Evolutionary conservation across 2,113 vertebrate genomes (phyloP).

Genomic region (Hypocryptadius cinnamomeus): DNA sequence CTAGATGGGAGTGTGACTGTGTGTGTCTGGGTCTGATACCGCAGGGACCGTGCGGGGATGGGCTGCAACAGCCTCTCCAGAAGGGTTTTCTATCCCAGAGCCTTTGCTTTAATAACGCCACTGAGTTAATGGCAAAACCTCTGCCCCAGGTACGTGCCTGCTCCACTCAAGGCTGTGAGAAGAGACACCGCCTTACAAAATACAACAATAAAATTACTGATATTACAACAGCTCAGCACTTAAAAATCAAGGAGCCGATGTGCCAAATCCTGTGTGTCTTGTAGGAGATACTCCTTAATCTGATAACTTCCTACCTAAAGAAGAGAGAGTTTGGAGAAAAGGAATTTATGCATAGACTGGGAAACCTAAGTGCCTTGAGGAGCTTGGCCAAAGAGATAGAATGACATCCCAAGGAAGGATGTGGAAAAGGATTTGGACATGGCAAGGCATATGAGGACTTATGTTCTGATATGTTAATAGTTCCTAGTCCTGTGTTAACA

Average conservation of each 20-base stretch:
- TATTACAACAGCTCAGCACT: not conserved
- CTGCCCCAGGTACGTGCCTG: not conserved
- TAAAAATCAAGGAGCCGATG: not conserved
- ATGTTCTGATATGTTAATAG: not conserved
- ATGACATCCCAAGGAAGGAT: not conserved
- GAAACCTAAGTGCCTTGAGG: not conserved
- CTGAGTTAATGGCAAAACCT: not conserved
- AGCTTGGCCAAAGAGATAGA: not conserved
- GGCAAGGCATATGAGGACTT: not conserved
- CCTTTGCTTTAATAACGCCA: not conserved
- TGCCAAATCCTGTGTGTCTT: not conserved
- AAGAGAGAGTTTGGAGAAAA: not conserved
- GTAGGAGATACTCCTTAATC: not conserved
- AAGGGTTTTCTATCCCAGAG: not conserved
- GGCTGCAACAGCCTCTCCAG: not conserved
- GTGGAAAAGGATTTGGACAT: not conserved
- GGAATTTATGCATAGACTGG: not conserved
- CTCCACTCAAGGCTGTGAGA: not conserved
- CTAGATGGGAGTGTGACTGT: conserved; percentile 46
- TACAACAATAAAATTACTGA: not conserved
- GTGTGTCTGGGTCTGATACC: fast-evolving
- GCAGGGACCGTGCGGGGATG: fast-evolving
- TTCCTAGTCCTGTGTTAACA: not conserved
- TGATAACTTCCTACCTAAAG: not conserved
- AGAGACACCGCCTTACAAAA: not conserved